Evolutionary conservation across 1,140 invertebrate species (phyloP).

Genomic region (Anthonomus grandis): DNA sequence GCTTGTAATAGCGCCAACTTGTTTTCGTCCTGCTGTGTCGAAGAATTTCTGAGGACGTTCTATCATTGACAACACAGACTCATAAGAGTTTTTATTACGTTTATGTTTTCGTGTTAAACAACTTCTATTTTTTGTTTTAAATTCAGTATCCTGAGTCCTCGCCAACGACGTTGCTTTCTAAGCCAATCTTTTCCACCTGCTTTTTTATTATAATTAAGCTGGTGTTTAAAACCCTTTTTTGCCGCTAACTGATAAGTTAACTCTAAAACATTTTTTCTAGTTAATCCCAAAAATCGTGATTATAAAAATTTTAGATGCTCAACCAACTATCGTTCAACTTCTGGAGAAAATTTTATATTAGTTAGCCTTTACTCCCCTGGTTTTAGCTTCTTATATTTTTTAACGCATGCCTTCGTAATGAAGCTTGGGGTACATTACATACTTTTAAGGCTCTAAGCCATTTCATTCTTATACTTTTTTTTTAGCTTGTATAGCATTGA

Average conservation of each 20-base stretch:
- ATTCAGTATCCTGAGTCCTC: too few relatives aligned
- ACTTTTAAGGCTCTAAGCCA: constrained; percentile 8
- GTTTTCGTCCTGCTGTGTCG: constrained; percentile 37
- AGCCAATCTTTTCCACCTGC: constrained; percentile 34
- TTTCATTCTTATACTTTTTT: not conserved
- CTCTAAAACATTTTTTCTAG: constrained; percentile 25
- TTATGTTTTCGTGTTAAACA: too few relatives aligned
- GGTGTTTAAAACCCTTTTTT: constrained; percentile 28
- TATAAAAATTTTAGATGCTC: constrained; percentile 7
- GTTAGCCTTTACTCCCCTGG: not conserved
- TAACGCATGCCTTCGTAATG: constrained; percentile 10
- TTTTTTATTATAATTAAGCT: constrained; percentile 40
- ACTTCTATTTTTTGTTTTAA: not conserved
- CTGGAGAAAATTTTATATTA: not conserved
- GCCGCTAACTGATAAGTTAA: constrained; percentile 38
- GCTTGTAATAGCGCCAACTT: constrained; percentile 38
- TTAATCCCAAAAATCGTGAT: constrained; percentile 23
- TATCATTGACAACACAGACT: constrained; percentile 39
- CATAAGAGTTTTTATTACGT: constrained; percentile 37
- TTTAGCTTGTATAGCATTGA: not conserved
- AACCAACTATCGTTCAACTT: constrained; percentile 6
- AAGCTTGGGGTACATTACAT: too few relatives aligned
- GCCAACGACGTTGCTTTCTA: too few relatives aligned
- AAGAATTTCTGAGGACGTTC: constrained; percentile 38
- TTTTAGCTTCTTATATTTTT: constrained; percentile 3